Evolutionary conservation across 2,888 invertebrate genomes (phyloP), one percentile per base, ranked within the genome.

Genomic region (Lasioglossum zephyrum): DNA sequence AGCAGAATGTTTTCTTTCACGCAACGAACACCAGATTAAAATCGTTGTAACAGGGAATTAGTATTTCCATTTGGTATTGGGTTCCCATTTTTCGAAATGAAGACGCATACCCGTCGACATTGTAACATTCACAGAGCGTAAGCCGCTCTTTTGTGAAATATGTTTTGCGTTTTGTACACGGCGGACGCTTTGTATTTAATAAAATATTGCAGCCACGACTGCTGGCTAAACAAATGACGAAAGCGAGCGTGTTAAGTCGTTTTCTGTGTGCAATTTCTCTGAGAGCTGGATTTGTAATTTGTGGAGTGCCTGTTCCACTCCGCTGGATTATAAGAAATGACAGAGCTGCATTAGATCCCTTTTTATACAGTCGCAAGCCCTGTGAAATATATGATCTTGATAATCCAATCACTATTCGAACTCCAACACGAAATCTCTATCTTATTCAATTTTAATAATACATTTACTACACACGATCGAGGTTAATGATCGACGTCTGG

Each of bases 241-340:
- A 22, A 39, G 72, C 60, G 26, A 31, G 47, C 22, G 70, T 81
- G 78, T 77, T 60, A 60, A 60, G 60, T 60, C 60, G 60, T 60
- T 26, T 31, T 26, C 26, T 60, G 60, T 60, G 60, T 60, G 60
- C 60, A 60, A 60, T 60, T 60, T 60, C 60, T 60, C 60, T 60
- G 60, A 60, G 26, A 60, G 60, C 60, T 60, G 60, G 60, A 60
- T 60, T 60, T 60, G 60, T 60, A 60, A 60, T 60, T 60, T 60
- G 26, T 60, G 26, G 60, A 60, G 60, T 60, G 60, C 60, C 60
- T 60, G 60, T 60, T 60, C 60, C 60, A 60, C 26, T 60, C 60
- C 26, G 26, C 26, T 31, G 26, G 60, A 60, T 60, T 60, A 31
- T 60, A 60, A 60, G 60, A 60, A 60, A 26, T 31, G 60, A 60